Evolutionary conservation across 2,113 vertebrate species (phyloP).

Genomic region (Melozone crissalis): DNA sequence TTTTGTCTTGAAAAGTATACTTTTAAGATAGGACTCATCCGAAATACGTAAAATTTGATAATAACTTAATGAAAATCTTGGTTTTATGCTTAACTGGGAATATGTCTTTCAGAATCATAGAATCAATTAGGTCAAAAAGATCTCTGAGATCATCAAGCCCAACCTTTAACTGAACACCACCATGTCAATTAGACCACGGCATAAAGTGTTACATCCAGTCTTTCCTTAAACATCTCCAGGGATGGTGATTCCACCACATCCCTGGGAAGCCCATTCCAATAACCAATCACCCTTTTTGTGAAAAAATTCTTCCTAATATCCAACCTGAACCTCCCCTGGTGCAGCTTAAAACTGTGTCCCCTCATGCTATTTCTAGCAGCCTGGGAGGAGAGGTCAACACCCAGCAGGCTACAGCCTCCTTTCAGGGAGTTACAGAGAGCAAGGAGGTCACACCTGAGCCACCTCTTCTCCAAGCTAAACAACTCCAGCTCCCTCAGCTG

Average conservation of each 20-base stretch:
- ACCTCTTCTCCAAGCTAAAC: background rate
- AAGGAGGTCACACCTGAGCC: background rate
- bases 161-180: background rate
- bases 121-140: background rate
- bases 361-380: background rate
- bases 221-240: background rate
- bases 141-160: background rate
- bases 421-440: background rate
- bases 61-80: background rate
- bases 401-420: too few relatives aligned
- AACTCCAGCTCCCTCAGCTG: background rate
- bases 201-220: background rate
- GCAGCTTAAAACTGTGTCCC: background rate
- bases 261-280: background rate
- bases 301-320: background rate
- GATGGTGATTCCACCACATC: background rate
- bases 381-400: background rate
- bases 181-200: background rate
- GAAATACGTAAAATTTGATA: background rate
- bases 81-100: background rate
- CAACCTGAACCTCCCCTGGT: background rate
- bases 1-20: background rate
- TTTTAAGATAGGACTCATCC: background rate
- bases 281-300: background rate
- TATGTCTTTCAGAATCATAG: background rate